Percentiles rank a stretch among this genome's conserved stretches.
Conservation (phyloP, 2,797 vertebrate genomes). For the Ceryle rudis region DNA sequence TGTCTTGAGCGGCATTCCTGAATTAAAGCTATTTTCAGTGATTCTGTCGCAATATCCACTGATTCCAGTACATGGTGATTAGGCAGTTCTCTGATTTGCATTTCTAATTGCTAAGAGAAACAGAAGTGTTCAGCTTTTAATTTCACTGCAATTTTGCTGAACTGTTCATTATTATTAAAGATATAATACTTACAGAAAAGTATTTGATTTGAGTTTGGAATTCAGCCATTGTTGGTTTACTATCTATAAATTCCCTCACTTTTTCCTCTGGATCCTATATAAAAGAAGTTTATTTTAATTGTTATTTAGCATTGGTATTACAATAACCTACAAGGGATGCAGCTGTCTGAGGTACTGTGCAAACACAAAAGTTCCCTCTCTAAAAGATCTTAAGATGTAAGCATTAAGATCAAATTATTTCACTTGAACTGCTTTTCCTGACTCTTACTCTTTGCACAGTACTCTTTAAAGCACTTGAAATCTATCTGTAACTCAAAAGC, state of each 20-base stretch:
- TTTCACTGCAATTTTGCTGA: not conserved
- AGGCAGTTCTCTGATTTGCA: constrained; percentile 82
- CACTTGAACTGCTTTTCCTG: not conserved
- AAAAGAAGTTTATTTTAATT: constrained; percentile 9
- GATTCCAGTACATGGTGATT: constrained; percentile 69
- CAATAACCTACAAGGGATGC: not conserved
- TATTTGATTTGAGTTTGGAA: constrained; percentile 82
- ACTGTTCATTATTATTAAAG: not conserved
- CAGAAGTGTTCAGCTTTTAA: not conserved
- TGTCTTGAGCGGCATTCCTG: constrained; percentile 85
- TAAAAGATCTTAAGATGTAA: not conserved
- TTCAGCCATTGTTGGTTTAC: constrained; percentile 80
- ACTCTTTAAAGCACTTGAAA: not conserved
- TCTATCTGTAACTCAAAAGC: not conserved
- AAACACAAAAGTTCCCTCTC: not conserved
- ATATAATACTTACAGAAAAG: constrained; percentile 83
- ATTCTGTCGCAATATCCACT: constrained; percentile 76
- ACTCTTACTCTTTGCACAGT: not conserved
- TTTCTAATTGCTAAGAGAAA: constrained; percentile 80
- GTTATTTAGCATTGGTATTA: not conserved
- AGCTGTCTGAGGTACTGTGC: not conserved
- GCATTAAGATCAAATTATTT: not conserved
- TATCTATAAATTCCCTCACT: constrained; percentile 81
- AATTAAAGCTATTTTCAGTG: constrained; percentile 82
- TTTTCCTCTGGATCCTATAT: constrained; percentile 85